Evolutionary conservation across 2,113 vertebrate species (phyloP), one percentile per base, ranked within the genome.

Genomic region (Corythoichthys intestinalis): DNA sequence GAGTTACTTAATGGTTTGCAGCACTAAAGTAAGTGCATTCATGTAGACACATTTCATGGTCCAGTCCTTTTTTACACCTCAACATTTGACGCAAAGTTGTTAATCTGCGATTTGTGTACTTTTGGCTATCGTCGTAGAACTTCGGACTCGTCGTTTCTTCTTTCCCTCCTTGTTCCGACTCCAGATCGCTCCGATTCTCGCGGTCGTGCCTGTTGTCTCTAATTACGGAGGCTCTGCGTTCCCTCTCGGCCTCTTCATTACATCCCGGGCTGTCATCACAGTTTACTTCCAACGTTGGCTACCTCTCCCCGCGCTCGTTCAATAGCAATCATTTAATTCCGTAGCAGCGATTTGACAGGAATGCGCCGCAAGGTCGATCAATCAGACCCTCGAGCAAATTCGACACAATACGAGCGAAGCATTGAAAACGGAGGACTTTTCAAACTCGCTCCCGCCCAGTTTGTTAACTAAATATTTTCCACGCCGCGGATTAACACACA

Each of bases 211-310:
- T 67, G 71, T 80, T 83, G 79, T 86, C 75, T 79, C 81, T 87
- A 84, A 86, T 86, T 82, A 83, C 80, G 69, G 46, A 20, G 41
- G 80, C 77, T 71, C 85, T 82, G 77, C 67, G 75, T 82, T 84
- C 78, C 61, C 67, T 77, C 80, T 77, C 80, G 65, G 66, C 74
- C 75, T 88, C 86, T 85, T 86, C 85, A 85, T 86, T 86, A 78
- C 80, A 81, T 80, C 72, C 75, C 39, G 71, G 20, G 72, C 78
- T 88, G 85, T 86, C 85, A 78, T 81, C 86, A 70, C 80, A 80
- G 73, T 83, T 88, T 82, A 83, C 82, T 72, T 81, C 71, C 80
- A 77, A 71, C 79, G 75, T 70, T 83, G 52, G 64, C 82, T 66
- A 44, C 70, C 65, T 80, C 63, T 83, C 57, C 78, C 82, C 44